Base-by-base conservation (phyloP, 2,113 vertebrate species). In the Polypterus senegalus region DNA sequence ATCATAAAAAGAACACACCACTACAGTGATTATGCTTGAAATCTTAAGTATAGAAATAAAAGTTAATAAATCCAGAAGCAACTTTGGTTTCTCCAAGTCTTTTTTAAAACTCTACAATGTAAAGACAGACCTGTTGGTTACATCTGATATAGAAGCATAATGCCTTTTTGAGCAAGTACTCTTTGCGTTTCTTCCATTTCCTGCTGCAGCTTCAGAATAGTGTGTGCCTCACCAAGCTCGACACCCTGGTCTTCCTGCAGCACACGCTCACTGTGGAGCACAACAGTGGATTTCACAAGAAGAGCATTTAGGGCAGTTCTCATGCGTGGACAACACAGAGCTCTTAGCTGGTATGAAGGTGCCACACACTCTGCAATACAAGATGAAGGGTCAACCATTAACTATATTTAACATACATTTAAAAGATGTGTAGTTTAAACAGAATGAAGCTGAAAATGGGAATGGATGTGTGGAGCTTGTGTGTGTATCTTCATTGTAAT, bases 301-400 rank as follows among this genome's bases (percentile, higher is more conserved):
- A 93, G 77, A 48, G 79, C 61, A 0, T 80, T 72, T 54, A 90
- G 58, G 0, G 81, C 73, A 7, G 58, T 45, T 48, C 84, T 83
- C 62, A 92, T 80, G 57, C 53, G 70, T 7, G 86, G 75, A 60
- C 88, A 81, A 48, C 70, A 68, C 60, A 88, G 77, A 0, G 79
- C 80, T 71, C 77, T 71, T 71, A 91, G 73, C 70, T 78, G 63
- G 63, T 67, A 3, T 48, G 0, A 54, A 54, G 53, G 9, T 54
- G 9, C 5, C 9, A 9, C 9, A 54, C 11, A 54, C 9, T 54
- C 5, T 10, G 9, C 11, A 27, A 27, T 27, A 27, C 27, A 11
- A 10, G 53, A 3, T 11, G 9, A 3, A 4, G 53, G 3, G 53
- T 54, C 53, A 10, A 4, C 3, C 27, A 27, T 27, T 27, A 27